Evolutionary conservation across 1,140 invertebrate genomes (phyloP).

Genomic region (Macrosteles quadrilineatus): DNA sequence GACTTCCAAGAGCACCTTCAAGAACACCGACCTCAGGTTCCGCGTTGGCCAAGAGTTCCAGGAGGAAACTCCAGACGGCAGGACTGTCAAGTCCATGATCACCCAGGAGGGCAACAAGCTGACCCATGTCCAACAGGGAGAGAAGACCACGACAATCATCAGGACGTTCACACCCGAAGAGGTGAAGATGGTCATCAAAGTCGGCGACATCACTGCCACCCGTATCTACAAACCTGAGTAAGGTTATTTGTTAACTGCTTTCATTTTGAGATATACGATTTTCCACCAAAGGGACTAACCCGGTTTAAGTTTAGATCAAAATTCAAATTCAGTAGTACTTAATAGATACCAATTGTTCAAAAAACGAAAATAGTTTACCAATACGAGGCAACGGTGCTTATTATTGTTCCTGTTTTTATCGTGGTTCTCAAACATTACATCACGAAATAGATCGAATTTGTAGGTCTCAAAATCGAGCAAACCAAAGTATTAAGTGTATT

Average conservation of each 20-base stretch:
- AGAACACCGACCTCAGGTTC: constrained; percentile 76
- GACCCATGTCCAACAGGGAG: constrained; percentile 65
- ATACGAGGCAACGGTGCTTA: too few relatives aligned
- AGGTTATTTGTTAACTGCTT: constrained; percentile 42
- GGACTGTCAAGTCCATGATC: constrained; percentile 73
- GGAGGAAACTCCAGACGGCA: constrained; percentile 83
- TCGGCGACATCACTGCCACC: constrained; percentile 6
- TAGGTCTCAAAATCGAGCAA: too few relatives aligned
- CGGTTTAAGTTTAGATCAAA: too few relatives aligned
- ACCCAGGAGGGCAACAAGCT: constrained; percentile 69
- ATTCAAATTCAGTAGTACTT: too few relatives aligned
- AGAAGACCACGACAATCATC: constrained; percentile 43
- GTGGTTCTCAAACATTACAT: too few relatives aligned
- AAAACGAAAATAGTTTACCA: too few relatives aligned
- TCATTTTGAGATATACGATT: too few relatives aligned
- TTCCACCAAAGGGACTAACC: too few relatives aligned
- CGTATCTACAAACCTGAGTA: constrained; percentile 17
- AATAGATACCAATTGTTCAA: too few relatives aligned
- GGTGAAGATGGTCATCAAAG: constrained; percentile 39
- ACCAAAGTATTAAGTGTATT: too few relatives aligned
- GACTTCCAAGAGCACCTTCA: constrained; percentile 81
- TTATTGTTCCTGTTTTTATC: too few relatives aligned
- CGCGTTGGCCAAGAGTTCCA: constrained; percentile 82
- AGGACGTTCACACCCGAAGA: constrained; percentile 43
- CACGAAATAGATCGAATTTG: too few relatives aligned